Evolutionary conservation across 2,888 invertebrate species (phyloP).

Genomic region (Synanthedon andrenaeformis): DNA sequence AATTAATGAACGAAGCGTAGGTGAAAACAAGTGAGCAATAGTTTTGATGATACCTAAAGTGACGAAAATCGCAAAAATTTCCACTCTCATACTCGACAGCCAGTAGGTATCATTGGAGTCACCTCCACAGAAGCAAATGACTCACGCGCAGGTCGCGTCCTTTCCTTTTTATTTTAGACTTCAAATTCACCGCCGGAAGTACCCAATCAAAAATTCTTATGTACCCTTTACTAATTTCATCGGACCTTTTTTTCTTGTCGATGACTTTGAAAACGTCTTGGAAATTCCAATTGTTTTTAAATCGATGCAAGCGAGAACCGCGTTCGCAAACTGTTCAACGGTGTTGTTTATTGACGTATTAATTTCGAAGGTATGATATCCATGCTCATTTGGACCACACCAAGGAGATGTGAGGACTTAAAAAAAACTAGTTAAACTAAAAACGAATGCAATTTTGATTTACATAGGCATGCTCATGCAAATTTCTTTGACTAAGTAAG

Average conservation of each 20-base stretch:
- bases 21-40: too few species aligned
- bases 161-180: slow-evolving; percentile 52
- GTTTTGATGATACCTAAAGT: too few species aligned
- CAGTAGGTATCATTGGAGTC: slow-evolving; percentile 16
- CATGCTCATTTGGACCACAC: too few species aligned
- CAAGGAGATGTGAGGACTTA: too few species aligned
- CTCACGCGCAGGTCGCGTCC: slow-evolving; percentile 38
- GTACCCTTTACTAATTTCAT: slow-evolving; percentile 38
- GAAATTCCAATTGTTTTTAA: background rate
- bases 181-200: slow-evolving; percentile 53
- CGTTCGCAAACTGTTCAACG: background rate
- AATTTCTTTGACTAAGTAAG: too few species aligned
- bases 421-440: too few species aligned
- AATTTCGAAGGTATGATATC: too few species aligned
- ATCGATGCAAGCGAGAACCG: background rate
- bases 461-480: too few species aligned
- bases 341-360: background rate
- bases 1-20: too few species aligned
- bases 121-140: slow-evolving; percentile 35
- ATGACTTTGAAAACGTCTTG: background rate
- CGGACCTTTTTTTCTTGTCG: slow-evolving; percentile 11
- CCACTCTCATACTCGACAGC: background rate
- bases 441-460: too few species aligned
- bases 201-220: slow-evolving; percentile 50
- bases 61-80: too few species aligned